Evolutionary conservation across 2,888 invertebrate species (phyloP), one percentile per base, ranked within the genome.

Genomic region (Rhyacophila evoluta): DNA sequence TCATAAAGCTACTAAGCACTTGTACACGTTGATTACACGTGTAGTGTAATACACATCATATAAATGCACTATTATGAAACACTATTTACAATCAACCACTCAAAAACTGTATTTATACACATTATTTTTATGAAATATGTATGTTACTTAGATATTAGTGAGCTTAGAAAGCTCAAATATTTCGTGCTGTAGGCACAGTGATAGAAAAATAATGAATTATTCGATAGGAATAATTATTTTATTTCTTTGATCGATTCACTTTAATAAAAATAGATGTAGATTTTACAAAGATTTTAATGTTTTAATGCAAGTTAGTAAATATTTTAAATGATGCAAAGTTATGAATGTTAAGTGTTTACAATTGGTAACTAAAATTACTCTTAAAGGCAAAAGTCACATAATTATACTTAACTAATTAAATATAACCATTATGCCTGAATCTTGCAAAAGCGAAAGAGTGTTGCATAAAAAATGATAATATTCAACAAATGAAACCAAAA

Each of bases 81-180:
- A 55, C 55, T n/a, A n/a, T n/a, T n/a, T n/a, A n/a, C n/a, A n/a
- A n/a, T 10, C 55, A 55, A 55, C 29, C 29, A 33, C 29, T 55
- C 55, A 55, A 55, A 55, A 55, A 55, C 2, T 55, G 55, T 55
- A 55, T 55, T 55, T 25, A 55, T 55, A 55, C 55, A 55, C 55
- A 55, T 8, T 55, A 33, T 33, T 15, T 55, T 55, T 19, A 15
- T 25, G 10, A 6, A 55, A 2, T n/a, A 55, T 55, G 55, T 19
- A 55, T 19, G 55, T 55, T 55, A 19, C 19, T 55, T 55, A 55
- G 55, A 55, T 25, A 8, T 55, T 25, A 55, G 55, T 25, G 29
- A 33, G 29, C 29, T 33, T 33, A 33, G n/a, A n/a, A n/a, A n/a
- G 29, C 29, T 25, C 15, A 19, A 55, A 5, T 8, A 25, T 55